Evolutionary conservation across 2,113 vertebrate genomes (phyloP).

Genomic region (Arizona elegans): DNA sequence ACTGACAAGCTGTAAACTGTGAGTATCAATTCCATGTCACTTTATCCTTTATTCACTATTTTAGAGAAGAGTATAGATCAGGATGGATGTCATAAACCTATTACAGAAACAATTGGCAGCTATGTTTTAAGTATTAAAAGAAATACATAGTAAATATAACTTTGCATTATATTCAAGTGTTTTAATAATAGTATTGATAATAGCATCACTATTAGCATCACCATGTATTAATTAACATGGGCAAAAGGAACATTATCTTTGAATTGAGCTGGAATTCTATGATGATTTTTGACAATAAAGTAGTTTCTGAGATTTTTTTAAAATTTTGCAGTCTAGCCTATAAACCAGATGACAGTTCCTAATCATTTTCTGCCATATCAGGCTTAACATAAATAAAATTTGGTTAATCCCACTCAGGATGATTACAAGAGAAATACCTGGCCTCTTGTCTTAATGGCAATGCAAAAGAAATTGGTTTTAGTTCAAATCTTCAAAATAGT

Average conservation of each 20-base stretch:
- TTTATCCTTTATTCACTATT: neutral
- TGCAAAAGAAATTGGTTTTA: neutral
- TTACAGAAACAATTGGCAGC: neutral
- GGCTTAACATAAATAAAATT: neutral
- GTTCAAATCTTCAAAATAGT: neutral
- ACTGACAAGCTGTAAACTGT: slow-evolving; percentile 44
- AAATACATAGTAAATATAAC: neutral
- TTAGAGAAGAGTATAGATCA: neutral
- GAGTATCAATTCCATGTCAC: neutral
- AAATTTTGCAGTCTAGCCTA: neutral
- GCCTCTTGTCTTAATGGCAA: neutral
- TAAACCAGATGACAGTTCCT: neutral
- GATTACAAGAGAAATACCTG: neutral
- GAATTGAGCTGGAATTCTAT: neutral
- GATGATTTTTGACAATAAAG: neutral
- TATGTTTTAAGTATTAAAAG: neutral
- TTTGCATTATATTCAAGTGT: neutral
- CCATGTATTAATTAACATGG: neutral
- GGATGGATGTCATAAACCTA: neutral
- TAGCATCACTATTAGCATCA: neutral
- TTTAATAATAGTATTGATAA: neutral
- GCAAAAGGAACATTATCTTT: neutral
- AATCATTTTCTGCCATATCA: neutral
- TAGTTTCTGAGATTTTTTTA: neutral
- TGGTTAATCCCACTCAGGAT: neutral